Evolutionary conservation across 2,888 invertebrate genomes (phyloP), one percentile per base, ranked within the genome.

Genomic region (Mechanitis messenoides): DNA sequence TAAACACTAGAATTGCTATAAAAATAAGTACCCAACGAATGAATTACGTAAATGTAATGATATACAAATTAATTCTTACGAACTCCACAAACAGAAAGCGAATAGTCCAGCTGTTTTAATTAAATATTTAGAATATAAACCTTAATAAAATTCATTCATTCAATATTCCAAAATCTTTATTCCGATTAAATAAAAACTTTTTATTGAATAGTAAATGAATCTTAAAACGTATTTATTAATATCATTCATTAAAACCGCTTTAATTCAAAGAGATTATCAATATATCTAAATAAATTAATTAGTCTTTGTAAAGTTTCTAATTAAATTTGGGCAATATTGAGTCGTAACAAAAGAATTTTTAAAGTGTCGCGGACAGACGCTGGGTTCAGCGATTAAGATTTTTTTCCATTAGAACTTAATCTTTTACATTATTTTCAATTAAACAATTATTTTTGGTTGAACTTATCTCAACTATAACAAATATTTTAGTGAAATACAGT

Each of bases 331-430:
- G 11, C 33, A 54, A 53, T 35, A 12, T 46, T 46, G 28, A 33
- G 42, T 60, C 54, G 56, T 56, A 54, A 56, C 55, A 56, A 58
- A 58, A 59, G 55, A 46, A 60, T 55, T 47, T 60, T 66, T 46
- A 54, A 61, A 64, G 55, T 64, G 67, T 63, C 62, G 57, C 58
- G 58, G 72, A 73, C 79, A 78, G 74, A 72, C 71, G 67, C 68
- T 65, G 74, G 77, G 76, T 78, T 72, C 74, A 71, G 71, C 9
- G 71, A 74, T 68, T 71, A 73, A 72, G 64, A 50, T 33, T 61
- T 64, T 70, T 74, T 77, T 76, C 75, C 74, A 79, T 80, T 79
- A 77, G 76, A 81, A 79, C 70, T 80, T 80, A 64, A 72, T 71
- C 72, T 55, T 57, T 46, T 28, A 56, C 45, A 62, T 53, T 53